Conservation (phyloP, 2,888 invertebrate genomes). For the Hemaris fuciformis region DNA sequence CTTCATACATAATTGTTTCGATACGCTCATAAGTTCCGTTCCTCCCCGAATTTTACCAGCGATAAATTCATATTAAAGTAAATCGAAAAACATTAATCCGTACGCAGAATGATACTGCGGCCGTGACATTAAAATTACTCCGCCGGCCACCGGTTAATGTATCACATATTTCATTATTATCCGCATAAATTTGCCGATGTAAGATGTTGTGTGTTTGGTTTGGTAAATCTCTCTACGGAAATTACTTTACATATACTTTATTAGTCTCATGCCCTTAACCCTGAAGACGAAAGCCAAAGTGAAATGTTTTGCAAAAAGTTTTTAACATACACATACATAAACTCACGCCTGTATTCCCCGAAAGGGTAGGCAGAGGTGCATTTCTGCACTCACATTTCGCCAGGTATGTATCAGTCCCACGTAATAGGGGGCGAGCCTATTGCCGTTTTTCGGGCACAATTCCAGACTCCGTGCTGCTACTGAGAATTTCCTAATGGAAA, state of each 20-base stretch:
- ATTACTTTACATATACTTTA: neutral
- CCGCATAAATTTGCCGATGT: neutral
- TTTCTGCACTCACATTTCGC: no score
- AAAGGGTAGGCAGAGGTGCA: no score
- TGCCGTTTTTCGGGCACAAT: no score
- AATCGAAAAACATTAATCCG: conserved; percentile 5
- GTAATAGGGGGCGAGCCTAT: no score
- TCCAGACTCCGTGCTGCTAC: no score
- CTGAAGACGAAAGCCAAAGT: no score
- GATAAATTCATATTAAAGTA: conserved; percentile 6
- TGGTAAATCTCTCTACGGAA: neutral
- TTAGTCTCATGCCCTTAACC: no score
- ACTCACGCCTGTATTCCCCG: no score
- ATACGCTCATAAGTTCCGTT: neutral
- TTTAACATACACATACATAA: no score
- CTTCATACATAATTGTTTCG: neutral
- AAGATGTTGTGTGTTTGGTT: neutral
- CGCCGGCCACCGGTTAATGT: neutral
- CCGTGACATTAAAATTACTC: conserved; percentile 10
- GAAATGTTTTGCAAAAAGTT: no score
- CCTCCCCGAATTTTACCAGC: neutral
- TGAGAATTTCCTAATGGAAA: no score
- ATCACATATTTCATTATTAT: neutral
- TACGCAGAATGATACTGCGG: neutral
- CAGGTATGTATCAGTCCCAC: no score